Evolutionary conservation across 2,113 vertebrate genomes (phyloP).

Genomic region (Tetraodon nigroviridis): DNA sequence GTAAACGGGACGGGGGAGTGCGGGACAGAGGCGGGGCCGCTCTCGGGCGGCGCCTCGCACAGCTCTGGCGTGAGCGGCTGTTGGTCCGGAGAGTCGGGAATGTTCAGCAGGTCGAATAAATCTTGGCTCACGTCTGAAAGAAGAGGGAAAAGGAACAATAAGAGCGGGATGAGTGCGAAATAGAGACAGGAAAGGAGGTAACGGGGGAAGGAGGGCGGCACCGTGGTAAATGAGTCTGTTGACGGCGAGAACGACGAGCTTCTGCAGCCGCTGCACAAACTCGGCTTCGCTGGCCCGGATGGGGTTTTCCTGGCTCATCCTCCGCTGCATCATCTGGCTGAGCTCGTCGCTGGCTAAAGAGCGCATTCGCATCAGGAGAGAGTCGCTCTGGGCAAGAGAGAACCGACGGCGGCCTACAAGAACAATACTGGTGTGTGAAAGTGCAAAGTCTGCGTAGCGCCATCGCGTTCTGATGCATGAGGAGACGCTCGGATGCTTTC

Average conservation of each 20-base stretch:
- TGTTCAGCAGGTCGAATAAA: slow-evolving; percentile 83
- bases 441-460: neutral
- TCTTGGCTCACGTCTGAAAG: slow-evolving; percentile 80
- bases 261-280: slow-evolving; percentile 88
- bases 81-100: slow-evolving; percentile 80
- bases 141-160: neutral
- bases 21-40: slow-evolving; percentile 67
- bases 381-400: slow-evolving; percentile 84
- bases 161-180: neutral
- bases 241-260: slow-evolving; percentile 84
- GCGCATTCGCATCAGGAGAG: slow-evolving; percentile 88
- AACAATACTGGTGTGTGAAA: neutral
- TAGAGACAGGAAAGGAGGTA: neutral
- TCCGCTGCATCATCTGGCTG: slow-evolving; percentile 87
- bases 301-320: slow-evolving; percentile 94
- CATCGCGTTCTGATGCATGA: neutral
- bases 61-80: slow-evolving; percentile 67
- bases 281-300: slow-evolving; percentile 85
- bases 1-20: slow-evolving; percentile 68
- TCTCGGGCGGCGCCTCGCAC: slow-evolving; percentile 76
- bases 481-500: neutral
- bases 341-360: slow-evolving; percentile 92
- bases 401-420: slow-evolving; percentile 80
- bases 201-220: slow-evolving; percentile 31
- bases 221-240: slow-evolving; percentile 93